Conservation (phyloP, 2,113 vertebrate species). For the Dasyprocta punctata region DNA sequence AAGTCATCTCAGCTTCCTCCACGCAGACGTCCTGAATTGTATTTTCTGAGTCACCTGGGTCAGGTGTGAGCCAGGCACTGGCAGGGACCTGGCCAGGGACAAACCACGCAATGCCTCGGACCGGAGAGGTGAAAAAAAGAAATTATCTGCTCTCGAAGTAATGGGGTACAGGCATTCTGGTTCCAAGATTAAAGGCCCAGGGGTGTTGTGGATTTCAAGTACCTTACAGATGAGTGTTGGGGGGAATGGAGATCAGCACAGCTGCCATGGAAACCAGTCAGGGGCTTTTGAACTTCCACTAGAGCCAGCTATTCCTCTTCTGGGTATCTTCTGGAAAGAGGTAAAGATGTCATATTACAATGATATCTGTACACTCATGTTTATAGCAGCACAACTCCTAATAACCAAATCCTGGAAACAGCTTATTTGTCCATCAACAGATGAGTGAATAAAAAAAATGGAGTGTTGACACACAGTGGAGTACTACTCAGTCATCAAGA, state of each 20-base stretch:
- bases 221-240: neutral
- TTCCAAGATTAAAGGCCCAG: neutral
- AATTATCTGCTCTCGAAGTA: neutral
- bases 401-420: neutral
- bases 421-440: neutral
- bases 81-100: neutral
- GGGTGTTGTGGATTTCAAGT: neutral
- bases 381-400: neutral
- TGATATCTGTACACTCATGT: neutral
- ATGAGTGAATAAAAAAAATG: neutral
- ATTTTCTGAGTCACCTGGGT: too few relatives aligned
- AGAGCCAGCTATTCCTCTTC: neutral
- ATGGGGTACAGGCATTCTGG: neutral
- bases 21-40: too few relatives aligned
- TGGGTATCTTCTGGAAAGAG: neutral
- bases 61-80: neutral
- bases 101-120: neutral
- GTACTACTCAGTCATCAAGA: too few relatives aligned
- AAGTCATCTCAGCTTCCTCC: too few relatives aligned
- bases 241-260: neutral
- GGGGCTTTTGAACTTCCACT: neutral
- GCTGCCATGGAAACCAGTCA: neutral
- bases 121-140: neutral
- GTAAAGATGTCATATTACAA: neutral
- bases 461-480: neutral